Evolutionary conservation across 2,113 vertebrate genomes (phyloP).

Genomic region (Neofelis nebulosa): DNA sequence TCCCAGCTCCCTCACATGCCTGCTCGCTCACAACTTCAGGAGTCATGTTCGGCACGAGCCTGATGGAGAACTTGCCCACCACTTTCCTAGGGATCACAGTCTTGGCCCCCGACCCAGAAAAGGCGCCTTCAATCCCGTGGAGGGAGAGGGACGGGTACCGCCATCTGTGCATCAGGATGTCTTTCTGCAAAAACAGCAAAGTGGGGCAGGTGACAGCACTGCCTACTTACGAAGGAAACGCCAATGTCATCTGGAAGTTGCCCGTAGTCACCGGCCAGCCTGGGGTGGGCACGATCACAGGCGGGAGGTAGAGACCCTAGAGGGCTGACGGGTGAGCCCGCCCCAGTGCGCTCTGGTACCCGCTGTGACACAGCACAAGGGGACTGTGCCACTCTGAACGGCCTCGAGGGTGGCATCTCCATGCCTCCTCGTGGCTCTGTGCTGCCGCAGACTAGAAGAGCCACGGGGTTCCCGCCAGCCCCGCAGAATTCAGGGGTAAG

Average conservation of each 20-base stretch:
- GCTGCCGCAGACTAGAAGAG: rapidly evolving
- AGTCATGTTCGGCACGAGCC: constrained; percentile 96
- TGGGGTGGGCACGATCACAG: rapidly evolving
- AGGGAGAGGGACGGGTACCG: constrained; percentile 96
- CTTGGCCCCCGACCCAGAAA: constrained; percentile 92
- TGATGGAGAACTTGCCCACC: constrained; percentile 97
- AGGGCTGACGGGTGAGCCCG: not conserved
- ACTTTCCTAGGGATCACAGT: constrained; percentile 97
- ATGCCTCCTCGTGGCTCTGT: rapidly evolving
- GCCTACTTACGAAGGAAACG: rapidly evolving
- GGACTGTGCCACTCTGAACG: rapidly evolving
- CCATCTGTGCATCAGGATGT: constrained; percentile 97
- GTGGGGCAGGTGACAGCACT: rapidly evolving
- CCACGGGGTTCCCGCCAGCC: not conserved
- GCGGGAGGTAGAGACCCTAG: not conserved
- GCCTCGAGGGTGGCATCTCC: rapidly evolving
- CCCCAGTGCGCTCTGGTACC: rapidly evolving
- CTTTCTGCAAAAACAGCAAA: constrained; percentile 82
- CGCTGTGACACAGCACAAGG: not conserved
- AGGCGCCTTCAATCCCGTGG: constrained; percentile 98
- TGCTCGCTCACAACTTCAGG: constrained; percentile 91
- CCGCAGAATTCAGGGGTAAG: rapidly evolving
- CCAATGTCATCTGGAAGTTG: not conserved
- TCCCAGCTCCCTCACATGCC: constrained; percentile 76
- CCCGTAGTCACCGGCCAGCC: rapidly evolving